These are phyloP conservation scores for Fratercula arctica DNA, from an alignment of 2,797 vertebrate species.

Conservation along the genomic window DNA sequence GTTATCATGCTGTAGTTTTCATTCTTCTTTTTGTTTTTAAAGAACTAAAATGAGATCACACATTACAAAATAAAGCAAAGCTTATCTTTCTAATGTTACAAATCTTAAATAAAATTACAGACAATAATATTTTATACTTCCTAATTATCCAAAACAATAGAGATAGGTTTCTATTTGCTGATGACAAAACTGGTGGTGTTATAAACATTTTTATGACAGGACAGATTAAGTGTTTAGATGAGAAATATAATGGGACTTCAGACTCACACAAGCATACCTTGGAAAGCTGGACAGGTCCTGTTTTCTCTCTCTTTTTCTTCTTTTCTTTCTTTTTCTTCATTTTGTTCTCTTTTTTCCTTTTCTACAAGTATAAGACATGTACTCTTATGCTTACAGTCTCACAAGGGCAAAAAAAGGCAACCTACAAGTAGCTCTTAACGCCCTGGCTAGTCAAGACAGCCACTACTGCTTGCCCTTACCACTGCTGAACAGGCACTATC, in stretches of 20 bases:
- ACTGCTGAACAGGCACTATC: background rate
- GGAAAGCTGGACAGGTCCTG: conserved; percentile 88
- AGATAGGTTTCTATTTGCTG: background rate
- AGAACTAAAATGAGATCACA: conserved; percentile 77
- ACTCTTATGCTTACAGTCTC: background rate
- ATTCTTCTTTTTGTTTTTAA: conserved; percentile 88
- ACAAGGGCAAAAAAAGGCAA: background rate
- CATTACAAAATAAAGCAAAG: background rate
- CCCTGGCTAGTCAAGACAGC: background rate
- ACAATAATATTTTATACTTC: background rate
- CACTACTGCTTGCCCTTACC: background rate
- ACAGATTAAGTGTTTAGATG: background rate
- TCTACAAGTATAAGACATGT: conserved; percentile 29
- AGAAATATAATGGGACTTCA: background rate
- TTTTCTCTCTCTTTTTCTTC: conserved; percentile 78
- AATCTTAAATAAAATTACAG: background rate
- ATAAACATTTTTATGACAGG: background rate
- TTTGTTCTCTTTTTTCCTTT: conserved; percentile 83
- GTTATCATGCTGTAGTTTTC: conserved; percentile 95
- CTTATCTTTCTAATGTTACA: background rate
- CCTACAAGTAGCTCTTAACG: background rate
- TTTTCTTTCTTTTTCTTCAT: conserved; percentile 87
- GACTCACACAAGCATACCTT: conserved; percentile 77
- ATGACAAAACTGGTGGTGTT: background rate
- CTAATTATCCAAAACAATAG: background rate